Conservation (phyloP, 2,797 vertebrate species). For the Fistularia commersonii region DNA sequence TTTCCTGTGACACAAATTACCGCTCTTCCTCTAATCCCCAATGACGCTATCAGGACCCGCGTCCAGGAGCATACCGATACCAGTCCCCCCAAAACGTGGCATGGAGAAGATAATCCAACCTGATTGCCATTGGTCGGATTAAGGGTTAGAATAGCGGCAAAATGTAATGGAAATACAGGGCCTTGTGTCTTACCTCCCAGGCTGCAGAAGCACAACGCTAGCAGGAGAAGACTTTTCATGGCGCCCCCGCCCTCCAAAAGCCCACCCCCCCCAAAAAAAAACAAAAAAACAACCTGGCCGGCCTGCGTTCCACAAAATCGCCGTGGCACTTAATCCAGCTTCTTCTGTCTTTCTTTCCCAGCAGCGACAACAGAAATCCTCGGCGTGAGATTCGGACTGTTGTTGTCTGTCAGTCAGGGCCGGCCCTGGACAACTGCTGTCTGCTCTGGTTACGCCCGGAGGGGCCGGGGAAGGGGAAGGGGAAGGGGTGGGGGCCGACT, state of each 20-base stretch:
- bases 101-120: too few species aligned
- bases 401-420: conserved; percentile 70
- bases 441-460: conserved; percentile 65
- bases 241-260: conserved; percentile 2
- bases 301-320: neutral
- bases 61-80: too few species aligned
- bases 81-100: too few species aligned
- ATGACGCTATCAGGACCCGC: too few species aligned
- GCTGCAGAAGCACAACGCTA: conserved; percentile 58
- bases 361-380: neutral
- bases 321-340: neutral
- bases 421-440: conserved; percentile 57
- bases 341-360: conserved; percentile 1
- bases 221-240: conserved; percentile 66
- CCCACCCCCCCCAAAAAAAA: neutral
- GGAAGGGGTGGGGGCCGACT: conserved; percentile 3
- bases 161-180: too few species aligned
- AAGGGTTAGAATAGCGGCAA: too few species aligned
- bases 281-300: too few species aligned
- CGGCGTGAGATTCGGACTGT: conserved; percentile 46
- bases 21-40: too few species aligned
- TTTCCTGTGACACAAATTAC: too few species aligned
- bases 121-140: too few species aligned
- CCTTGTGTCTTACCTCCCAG: conserved; percentile 68
- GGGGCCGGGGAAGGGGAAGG: conserved; percentile 17